A percentile compares a stretch with the other conserved stretches of the same genome.
These are phyloP conservation scores for Poecilia wingei DNA, from an alignment of 2,797 vertebrate species.

Conservation along the genomic window DNA sequence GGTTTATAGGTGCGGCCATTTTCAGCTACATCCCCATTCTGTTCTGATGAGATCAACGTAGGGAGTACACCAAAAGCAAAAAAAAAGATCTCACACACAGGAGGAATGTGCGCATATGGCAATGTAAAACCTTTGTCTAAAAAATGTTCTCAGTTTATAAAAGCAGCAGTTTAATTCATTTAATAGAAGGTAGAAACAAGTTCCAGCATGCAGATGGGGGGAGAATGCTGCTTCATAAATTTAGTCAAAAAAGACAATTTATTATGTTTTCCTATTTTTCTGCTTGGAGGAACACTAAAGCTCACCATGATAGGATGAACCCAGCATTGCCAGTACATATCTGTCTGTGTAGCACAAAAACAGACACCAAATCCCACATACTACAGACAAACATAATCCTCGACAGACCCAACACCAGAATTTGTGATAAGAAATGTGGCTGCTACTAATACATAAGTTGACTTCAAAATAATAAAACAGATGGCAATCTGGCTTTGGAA, in stretches of 20 bases:
- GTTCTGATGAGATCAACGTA: conserved; percentile 67
- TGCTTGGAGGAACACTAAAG: conserved; percentile 76
- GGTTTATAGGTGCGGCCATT: conserved; percentile 59
- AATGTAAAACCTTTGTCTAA: conserved; percentile 38
- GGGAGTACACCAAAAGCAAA: conserved; percentile 43
- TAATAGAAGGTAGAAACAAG: conserved; percentile 36
- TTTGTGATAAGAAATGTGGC: conserved; percentile 36
- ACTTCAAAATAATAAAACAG: conserved; percentile 25
- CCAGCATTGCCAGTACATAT: conserved; percentile 49
- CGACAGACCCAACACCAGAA: conserved; percentile 11
- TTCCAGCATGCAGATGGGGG: conserved; percentile 54
- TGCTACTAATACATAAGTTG: conserved; percentile 29
- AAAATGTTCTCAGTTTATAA: conserved; percentile 15
- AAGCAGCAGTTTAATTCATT: conserved; percentile 52
- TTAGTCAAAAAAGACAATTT: conserved; percentile 62
- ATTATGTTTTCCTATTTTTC: conserved; percentile 57
- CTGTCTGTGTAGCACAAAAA: conserved; percentile 43
- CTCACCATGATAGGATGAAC: conserved; percentile 55
- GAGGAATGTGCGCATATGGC: conserved; percentile 36
- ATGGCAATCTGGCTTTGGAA: conserved; percentile 21
- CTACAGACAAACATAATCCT: conserved; percentile 38
- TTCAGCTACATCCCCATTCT: conserved; percentile 63
- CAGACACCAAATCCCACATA: conserved; percentile 1
- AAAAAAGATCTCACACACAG: conserved; percentile 58
- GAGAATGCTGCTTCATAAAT: conserved; percentile 61